Conservation (phyloP, 1,140 invertebrate species). For the Drosophila mojavensis region DNA sequence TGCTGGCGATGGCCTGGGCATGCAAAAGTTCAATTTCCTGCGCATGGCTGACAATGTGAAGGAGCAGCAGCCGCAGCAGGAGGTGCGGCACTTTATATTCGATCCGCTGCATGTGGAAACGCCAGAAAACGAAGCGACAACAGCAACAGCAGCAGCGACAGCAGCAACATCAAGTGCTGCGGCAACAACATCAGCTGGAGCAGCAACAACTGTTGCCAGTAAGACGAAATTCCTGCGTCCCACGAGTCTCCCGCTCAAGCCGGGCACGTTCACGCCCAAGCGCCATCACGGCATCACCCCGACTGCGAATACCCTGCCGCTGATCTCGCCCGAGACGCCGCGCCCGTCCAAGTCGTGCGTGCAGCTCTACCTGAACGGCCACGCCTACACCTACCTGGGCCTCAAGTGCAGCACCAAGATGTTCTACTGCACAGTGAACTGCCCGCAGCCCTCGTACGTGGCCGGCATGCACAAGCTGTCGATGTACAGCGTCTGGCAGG, state of each 20-base stretch:
- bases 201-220: conserved; percentile 7
- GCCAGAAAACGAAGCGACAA: conserved; percentile 27
- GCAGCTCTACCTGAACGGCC: conserved; percentile 94
- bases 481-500: conserved; percentile 99
- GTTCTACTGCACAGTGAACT: conserved; percentile 96
- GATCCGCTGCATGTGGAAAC: conserved; percentile 83
- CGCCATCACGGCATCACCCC: conserved; percentile 91
- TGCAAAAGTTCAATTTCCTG: conserved; percentile 72
- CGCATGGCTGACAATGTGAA: conserved; percentile 80
- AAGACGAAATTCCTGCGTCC: conserved; percentile 89
- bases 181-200: neutral
- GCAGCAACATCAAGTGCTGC: neutral
- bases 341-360: conserved; percentile 94
- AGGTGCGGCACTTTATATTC: conserved; percentile 86
- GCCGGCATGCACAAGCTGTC: conserved; percentile 95
- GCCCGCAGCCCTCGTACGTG: conserved; percentile 97
- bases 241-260: conserved; percentile 91
- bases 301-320: conserved; percentile 89
- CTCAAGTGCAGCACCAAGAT: conserved; percentile 95
- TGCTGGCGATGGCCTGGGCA: neutral
- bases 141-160: neutral
- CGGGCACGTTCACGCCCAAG: conserved; percentile 91
- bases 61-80: conserved; percentile 63
- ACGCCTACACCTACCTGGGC: conserved; percentile 96
- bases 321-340: conserved; percentile 95